These are phyloP conservation scores for Helicoverpa assulta DNA, from an alignment of 2,888 invertebrate species.

Conservation along the genomic window DNA sequence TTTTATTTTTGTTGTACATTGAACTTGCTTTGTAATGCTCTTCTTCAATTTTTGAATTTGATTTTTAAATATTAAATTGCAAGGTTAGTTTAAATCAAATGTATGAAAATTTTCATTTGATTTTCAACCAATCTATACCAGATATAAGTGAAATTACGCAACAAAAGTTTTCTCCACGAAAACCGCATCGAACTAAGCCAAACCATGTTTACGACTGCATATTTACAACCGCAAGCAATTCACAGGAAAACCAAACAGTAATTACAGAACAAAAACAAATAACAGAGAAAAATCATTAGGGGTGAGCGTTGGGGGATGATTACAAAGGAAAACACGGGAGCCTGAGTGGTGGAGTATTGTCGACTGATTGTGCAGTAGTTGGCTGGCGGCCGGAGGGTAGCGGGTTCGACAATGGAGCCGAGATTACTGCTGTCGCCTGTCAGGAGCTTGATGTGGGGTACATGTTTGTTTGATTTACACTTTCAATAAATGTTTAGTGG, in stretches of 20 bases:
- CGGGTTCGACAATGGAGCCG: slow-evolving; percentile 81
- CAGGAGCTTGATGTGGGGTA: slow-evolving; percentile 67
- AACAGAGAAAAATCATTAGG: slow-evolving; percentile 87
- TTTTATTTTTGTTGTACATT: slow-evolving; percentile 16
- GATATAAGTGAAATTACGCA: background rate
- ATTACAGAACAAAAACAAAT: slow-evolving; percentile 89
- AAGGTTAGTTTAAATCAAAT: background rate
- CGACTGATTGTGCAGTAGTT: slow-evolving; percentile 75
- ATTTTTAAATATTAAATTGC: background rate
- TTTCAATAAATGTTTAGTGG: slow-evolving; percentile 64
- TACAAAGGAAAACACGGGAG: slow-evolving; percentile 83
- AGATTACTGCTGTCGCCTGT: slow-evolving; percentile 85
- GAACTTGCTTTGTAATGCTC: slow-evolving; percentile 5
- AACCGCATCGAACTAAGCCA: slow-evolving; percentile 47
- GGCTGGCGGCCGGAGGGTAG: slow-evolving; percentile 73
- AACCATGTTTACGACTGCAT: slow-evolving; percentile 66
- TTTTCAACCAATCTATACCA: background rate
- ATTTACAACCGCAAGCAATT: slow-evolving; percentile 84
- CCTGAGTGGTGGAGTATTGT: slow-evolving; percentile 76
- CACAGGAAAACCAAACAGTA: slow-evolving; percentile 88
- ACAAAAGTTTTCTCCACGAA: slow-evolving; percentile 3
- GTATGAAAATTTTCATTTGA: background rate
- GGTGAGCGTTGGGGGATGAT: slow-evolving; percentile 76
- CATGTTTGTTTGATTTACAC: slow-evolving; percentile 64
- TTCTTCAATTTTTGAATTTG: background rate